Evolutionary conservation across 2,888 invertebrate genomes (phyloP), one percentile per base, ranked within the genome.

Genomic region (Scelioninae gen. 2): DNA sequence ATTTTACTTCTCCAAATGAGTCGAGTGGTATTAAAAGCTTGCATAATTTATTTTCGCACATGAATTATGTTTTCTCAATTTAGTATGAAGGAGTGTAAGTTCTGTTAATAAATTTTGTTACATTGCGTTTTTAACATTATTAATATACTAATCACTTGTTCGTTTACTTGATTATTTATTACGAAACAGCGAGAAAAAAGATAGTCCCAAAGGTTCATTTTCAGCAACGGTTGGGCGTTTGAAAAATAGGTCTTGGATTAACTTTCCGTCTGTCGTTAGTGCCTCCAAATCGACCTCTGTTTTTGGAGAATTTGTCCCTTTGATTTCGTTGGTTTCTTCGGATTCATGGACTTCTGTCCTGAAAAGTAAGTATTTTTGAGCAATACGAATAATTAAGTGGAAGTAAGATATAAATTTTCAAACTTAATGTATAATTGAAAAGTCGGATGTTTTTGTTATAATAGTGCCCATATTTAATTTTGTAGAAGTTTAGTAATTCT

Each of bases 211-310:
- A 9, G 73, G 68, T 67, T 78, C 79, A 31, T 61, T 77, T 41
- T 81, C 81, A 41, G 63, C 71, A 16, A 78, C 31, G 28, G 69
- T 79, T 9, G 79, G 76, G 15, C 67, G 53, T 50, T 78, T 78
- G 60, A 81, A 82, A 69, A 81, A 81, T 16, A 82, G 52, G 18
- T 80, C 79, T 6, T 80, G 76, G 10, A 81, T 52, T 13, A 82
- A 69, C 4, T 77, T 77, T 1, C 76, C 80, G 7, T 81, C 81
- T 2, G 74, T 65, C 10, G 79, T 76, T 10, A 64, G 52, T 18
- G 79, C 76, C 15, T 82, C 81, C 33, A 81, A 68, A 28, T 82
- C 82, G 5, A 74, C 61, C 35, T 77, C 78, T 5, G 76, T 78
- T 68, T 81, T 82, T 11, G 76, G 64, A 18, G 58, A 71, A 15